phyloP scores from a whole-genome alignment of 2,113 vertebrate species.

The Natator depressus region DNA sequence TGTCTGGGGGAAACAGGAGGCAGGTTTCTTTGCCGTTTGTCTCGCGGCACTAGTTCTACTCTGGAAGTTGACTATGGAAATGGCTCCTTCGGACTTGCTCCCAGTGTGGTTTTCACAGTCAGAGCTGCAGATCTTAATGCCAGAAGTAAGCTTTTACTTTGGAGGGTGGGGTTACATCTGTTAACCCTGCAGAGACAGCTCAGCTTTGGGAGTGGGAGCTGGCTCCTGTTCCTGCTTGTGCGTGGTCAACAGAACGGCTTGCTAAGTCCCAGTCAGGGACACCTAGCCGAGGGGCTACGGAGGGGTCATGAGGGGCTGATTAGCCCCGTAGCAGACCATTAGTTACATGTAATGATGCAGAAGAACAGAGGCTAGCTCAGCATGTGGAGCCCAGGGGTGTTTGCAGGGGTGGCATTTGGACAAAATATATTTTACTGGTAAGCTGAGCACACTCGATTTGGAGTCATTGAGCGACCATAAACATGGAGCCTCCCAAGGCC shows the following conservation, averaged over 20 bases:
- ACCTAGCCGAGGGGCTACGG: not conserved
- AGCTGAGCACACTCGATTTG: not conserved
- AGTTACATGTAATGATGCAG: not conserved
- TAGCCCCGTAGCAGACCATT: not conserved
- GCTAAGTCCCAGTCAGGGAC: not conserved
- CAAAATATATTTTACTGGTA: not conserved
- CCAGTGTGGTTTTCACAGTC: fast-evolving
- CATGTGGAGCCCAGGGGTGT: not conserved
- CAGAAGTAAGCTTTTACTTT: not conserved
- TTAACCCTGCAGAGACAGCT: not conserved
- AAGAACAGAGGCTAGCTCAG: not conserved
- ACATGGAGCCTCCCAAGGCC: not conserved
- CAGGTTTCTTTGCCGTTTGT: not conserved
- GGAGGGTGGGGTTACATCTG: fast-evolving
- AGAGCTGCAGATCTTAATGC: not conserved
- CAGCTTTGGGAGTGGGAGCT: not conserved
- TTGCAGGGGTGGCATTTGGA: not conserved
- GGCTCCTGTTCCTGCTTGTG: not conserved
- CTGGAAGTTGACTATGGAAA: not conserved
- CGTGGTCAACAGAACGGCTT: not conserved
- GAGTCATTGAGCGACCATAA: not conserved
- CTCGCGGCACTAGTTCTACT: not conserved
- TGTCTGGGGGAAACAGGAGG: not conserved
- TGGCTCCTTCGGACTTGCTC: not conserved
- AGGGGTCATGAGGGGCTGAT: not conserved